Evolutionary conservation across 2,113 vertebrate genomes (phyloP).

Genomic region (Perca fluviatilis): DNA sequence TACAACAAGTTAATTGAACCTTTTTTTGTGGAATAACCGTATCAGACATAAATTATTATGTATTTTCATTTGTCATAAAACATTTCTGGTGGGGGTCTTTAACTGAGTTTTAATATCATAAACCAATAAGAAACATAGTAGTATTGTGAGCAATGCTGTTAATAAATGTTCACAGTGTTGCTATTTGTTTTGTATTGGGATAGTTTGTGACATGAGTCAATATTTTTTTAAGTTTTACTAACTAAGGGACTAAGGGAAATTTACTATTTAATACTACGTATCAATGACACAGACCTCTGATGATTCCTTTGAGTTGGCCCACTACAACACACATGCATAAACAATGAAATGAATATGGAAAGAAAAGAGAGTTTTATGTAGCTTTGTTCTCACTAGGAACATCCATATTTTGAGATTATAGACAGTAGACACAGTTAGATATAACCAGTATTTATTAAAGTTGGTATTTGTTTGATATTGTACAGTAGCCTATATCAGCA

Average conservation of each 20-base stretch:
- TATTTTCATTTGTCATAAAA: neutral
- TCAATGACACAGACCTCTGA: neutral
- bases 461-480: neutral
- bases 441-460: neutral
- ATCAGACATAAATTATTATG: neutral
- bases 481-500: neutral
- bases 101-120: neutral
- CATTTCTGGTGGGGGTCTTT: neutral
- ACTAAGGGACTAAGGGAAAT: neutral
- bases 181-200: neutral
- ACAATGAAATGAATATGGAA: neutral
- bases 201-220: neutral
- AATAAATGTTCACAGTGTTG: neutral
- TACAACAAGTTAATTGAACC: too few species aligned
- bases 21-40: neutral
- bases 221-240: neutral
- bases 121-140: neutral
- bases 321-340: neutral
- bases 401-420: neutral
- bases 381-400: neutral
- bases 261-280: neutral
- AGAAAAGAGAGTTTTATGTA: neutral
- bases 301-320: neutral
- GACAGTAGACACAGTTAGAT: neutral
- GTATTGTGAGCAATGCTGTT: neutral